Percentiles rank a stretch among this genome's conserved stretches.
phyloP scores from a whole-genome alignment of 2,113 vertebrate species.

The Anoura caudifer region DNA sequence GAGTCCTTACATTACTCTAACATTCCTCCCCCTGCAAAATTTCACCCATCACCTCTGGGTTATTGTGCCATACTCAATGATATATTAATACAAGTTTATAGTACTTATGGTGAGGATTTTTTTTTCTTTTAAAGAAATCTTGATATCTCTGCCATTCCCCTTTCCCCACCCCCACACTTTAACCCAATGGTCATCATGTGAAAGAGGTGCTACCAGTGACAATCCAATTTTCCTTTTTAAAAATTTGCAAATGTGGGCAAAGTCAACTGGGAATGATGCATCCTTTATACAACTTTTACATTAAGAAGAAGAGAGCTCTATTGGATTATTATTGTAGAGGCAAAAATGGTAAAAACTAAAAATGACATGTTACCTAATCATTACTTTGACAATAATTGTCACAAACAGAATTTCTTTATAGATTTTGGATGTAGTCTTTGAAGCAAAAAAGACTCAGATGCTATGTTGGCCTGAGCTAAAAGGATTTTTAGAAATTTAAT shows the following conservation, averaged over 20 bases:
- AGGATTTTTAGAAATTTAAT: slow-evolving; percentile 81
- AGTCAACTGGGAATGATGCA: neutral
- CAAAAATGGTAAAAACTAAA: slow-evolving; percentile 61
- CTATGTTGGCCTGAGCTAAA: slow-evolving; percentile 75
- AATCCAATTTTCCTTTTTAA: slow-evolving; percentile 74
- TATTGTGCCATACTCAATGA: neutral
- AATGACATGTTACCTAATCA: slow-evolving; percentile 69
- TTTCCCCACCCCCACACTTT: neutral
- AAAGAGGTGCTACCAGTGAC: slow-evolving; percentile 49
- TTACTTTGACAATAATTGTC: slow-evolving; percentile 75
- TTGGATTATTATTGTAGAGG: slow-evolving; percentile 54
- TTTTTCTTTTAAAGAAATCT: slow-evolving; percentile 12
- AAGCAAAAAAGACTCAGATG: slow-evolving; percentile 65
- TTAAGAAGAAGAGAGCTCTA: slow-evolving; percentile 64
- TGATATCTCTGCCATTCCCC: neutral
- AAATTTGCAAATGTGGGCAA: slow-evolving; percentile 66
- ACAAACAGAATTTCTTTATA: slow-evolving; percentile 75
- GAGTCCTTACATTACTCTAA: neutral
- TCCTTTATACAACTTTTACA: slow-evolving; percentile 24
- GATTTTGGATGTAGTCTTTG: slow-evolving; percentile 71
- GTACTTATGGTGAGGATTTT: neutral
- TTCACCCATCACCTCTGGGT: neutral
- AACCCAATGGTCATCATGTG: neutral
- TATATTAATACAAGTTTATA: neutral
- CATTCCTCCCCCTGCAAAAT: neutral